Base-by-base conservation (phyloP, 2,113 vertebrate species). In the Passer montanus region DNA sequence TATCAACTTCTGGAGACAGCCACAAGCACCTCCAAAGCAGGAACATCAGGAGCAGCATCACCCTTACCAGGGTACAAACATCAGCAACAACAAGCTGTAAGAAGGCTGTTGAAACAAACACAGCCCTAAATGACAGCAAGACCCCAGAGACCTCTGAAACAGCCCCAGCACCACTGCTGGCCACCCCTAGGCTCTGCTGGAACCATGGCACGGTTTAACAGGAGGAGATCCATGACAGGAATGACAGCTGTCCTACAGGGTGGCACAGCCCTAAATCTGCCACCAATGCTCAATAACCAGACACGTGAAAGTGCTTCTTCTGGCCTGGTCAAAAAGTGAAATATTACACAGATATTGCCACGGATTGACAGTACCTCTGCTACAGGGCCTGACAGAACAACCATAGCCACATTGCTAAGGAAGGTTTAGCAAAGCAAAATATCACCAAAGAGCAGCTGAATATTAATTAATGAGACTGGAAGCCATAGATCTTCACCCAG, bases 361-460 rank as follows among this genome's bases (percentile, higher is more conserved):
- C 46, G 66, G 58, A 91, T 62, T 85, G 77, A 85, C 26, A 62
- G 49, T 5, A 41, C 58, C 89, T 56, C 20, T 5, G 46, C 55
- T 44, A 24, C 0, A 0, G 19, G 33, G 15, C 30, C n/a, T 23
- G 19, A 60, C 7, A 90, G 52, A 39, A 78, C 16, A 63, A 39
- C 21, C 33, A 47, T 22, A 47, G 83, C 56, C 74, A 41, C 46
- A 49, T 39, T 70, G 80, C 27, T 4, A 84, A 90, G 62, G 39
- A 70, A 55, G 33, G 47, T 55, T 59, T 95, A 67, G 24, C 5
- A 17, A 95, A 76, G 52, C 46, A 94, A 78, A 82, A 47, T 55
- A 73, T 70, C 89, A 94, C 35, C 39, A 70, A 95, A 88, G 69
- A 91, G 60, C 84, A 82, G 55, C 39, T 67, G 72, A 66, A 68